Evolutionary conservation across 2,888 invertebrate genomes (phyloP).

Genomic region (Eudemis profundana): DNA sequence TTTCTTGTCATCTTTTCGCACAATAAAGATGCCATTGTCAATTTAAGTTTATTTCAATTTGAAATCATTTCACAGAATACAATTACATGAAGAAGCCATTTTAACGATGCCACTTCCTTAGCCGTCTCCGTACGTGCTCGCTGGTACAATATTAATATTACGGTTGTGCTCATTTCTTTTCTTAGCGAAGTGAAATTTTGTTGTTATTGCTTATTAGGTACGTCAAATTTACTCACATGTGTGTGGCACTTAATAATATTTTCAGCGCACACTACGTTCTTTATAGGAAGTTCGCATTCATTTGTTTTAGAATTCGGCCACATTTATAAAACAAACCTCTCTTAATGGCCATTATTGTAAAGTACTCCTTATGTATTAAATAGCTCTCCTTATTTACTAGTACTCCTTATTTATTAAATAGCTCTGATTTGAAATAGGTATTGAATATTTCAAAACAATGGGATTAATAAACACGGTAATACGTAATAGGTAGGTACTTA

Average conservation of each 20-base stretch:
- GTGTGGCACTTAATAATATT: conserved; percentile 1
- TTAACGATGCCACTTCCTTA: conserved; percentile 23
- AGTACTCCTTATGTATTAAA: no score
- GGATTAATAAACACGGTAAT: no score
- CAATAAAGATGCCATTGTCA: conserved; percentile 6
- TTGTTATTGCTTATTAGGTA: conserved; percentile 22
- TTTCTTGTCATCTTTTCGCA: no score
- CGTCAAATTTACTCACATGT: neutral
- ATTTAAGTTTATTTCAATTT: conserved; percentile 17
- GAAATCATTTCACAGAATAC: conserved; percentile 4
- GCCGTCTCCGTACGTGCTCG: conserved; percentile 1
- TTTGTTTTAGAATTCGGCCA: neutral
- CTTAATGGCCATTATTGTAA: no score
- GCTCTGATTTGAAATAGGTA: no score
- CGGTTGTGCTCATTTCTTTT: conserved; percentile 4
- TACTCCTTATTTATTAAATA: no score
- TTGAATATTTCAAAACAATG: no score
- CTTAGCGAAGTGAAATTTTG: conserved; percentile 16
- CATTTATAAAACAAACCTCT: conserved; percentile 14
- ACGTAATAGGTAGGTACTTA: no score
- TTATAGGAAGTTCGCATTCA: neutral
- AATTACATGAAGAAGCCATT: conserved; percentile 16
- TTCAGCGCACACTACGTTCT: neutral
- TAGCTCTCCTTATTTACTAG: no score
- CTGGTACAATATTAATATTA: conserved; percentile 13